Evolutionary conservation across 2,113 vertebrate species (phyloP), one percentile per base, ranked within the genome.

Genomic region (Chloroceryle aenea): DNA sequence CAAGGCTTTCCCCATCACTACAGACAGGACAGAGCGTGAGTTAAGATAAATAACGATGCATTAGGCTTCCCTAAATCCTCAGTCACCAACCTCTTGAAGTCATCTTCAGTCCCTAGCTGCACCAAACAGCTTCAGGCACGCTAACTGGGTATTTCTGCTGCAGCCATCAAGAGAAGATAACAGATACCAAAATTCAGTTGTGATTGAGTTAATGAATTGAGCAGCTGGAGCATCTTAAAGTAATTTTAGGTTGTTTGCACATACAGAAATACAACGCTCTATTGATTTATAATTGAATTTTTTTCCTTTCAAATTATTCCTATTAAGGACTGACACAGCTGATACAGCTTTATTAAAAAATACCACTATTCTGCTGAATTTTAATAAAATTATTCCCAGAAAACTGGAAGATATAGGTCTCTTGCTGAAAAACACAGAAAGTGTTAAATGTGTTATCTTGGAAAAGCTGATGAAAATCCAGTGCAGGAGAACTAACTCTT

Each of bases 221-320:
- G 81, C 82, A 96, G 88, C 82, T 93, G 85, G 77, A 80, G 55
- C 81, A 84, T 93, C 88, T 91, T 89, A 90, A 80, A 93, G 63
- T 93, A 89, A 87, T 87, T 87, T 93, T 84, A 76, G 72, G 81
- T 83, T 91, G 88, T 89, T 83, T 85, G 88, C 68, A 93, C 61
- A 87, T 87, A 89, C n/a, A 89, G 77, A 93, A 96, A 93, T 89
- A 93, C 81, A 95, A 87, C 63, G 5, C 56, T 83, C 62, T 86
- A 95, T 87, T 89, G 93, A 67, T 87, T 95, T 84, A 91, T 89
- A 89, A 87, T 87, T 87, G 58, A 91, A 42, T 73, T 67, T 48
- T 90, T 87, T 80, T 50, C 73, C 85, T 89, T 84, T 82, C 47
- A 85, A 80, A 83, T 88, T 79, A 77, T 59, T 80, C 81, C 55